phyloP scores from a whole-genome alignment of 30 jellyfish, hydroid and myxozoan species.

The Chrysaora quinquecirrha region DNA sequence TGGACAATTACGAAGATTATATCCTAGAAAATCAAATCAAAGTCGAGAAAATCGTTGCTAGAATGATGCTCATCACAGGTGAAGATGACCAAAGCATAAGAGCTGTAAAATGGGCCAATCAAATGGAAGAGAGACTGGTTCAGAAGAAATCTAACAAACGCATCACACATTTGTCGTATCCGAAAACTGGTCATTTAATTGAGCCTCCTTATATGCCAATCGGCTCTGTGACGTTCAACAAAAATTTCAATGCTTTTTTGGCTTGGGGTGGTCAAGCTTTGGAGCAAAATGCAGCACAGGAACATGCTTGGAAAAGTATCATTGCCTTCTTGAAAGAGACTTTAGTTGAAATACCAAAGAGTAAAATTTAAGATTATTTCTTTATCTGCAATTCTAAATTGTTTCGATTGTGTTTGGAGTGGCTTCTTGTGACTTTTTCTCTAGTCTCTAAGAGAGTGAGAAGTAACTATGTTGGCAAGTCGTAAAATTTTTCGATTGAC shows the following conservation, averaged over 20 bases:
- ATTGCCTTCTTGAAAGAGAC: slow-evolving; percentile 28
- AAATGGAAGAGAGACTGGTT: slow-evolving; percentile 20
- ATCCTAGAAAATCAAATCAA: slow-evolving; percentile 4
- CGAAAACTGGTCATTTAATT: slow-evolving; percentile 79
- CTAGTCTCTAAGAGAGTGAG: too few species aligned
- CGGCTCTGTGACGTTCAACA: slow-evolving; percentile 43
- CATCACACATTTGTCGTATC: slow-evolving; percentile 31
- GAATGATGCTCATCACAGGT: slow-evolving; percentile 31
- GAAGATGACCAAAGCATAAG: slow-evolving; percentile 20
- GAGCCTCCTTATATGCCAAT: slow-evolving; percentile 85
- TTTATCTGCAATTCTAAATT: too few species aligned
- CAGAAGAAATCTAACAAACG: too few species aligned
- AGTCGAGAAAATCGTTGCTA: slow-evolving; percentile 50
- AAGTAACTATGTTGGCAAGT: too few species aligned
- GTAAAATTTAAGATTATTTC: neutral
- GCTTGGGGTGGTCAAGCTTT: slow-evolving; percentile 69
- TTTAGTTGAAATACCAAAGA: neutral
- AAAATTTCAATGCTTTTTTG: neutral
- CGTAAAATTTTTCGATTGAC: too few species aligned
- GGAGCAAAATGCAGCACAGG: slow-evolving; percentile 76
- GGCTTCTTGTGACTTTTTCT: too few species aligned
- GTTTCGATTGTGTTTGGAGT: too few species aligned
- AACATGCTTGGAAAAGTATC: slow-evolving; percentile 74
- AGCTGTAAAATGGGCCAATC: neutral
- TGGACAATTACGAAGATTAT: neutral